Evolutionary conservation across 2,113 vertebrate genomes (phyloP).

Genomic region (Sardina pilchardus): DNA sequence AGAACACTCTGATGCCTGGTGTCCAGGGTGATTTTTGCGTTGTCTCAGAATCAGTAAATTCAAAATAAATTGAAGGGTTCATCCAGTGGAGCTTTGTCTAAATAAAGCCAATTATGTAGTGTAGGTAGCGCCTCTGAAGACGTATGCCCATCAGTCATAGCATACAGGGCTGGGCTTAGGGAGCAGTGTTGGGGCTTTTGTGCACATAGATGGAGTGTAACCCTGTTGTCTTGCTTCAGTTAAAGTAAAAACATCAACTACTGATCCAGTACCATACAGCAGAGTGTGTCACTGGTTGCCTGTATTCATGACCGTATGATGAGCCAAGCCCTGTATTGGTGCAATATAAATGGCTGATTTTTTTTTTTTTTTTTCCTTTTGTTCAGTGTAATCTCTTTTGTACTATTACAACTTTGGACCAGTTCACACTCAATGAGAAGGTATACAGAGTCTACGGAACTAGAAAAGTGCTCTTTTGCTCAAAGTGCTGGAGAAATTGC

Average conservation of each 20-base stretch:
- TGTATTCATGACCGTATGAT: neutral
- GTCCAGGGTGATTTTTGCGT: neutral
- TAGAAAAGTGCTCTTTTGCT: neutral
- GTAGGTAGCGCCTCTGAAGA: neutral
- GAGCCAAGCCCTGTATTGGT: neutral
- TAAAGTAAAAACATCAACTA: neutral
- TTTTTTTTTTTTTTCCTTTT: neutral
- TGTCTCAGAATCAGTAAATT: neutral
- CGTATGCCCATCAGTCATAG: neutral
- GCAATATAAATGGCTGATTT: constrained; percentile 13
- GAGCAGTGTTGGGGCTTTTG: neutral
- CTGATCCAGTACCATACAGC: neutral
- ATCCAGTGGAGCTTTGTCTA: neutral
- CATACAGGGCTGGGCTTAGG: neutral
- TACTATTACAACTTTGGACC: neutral
- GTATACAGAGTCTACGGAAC: neutral
- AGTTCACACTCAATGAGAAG: neutral
- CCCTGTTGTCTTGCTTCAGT: neutral
- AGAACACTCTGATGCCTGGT: neutral
- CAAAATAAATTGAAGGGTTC: neutral
- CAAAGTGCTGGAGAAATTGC: neutral
- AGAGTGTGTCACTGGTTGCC: neutral
- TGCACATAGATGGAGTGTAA: neutral
- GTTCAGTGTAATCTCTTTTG: neutral
- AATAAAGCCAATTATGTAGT: neutral